These are phyloP conservation scores for Drosophila paracracens DNA, from an alignment of 2,888 invertebrate genomes.

Conservation along the genomic window DNA sequence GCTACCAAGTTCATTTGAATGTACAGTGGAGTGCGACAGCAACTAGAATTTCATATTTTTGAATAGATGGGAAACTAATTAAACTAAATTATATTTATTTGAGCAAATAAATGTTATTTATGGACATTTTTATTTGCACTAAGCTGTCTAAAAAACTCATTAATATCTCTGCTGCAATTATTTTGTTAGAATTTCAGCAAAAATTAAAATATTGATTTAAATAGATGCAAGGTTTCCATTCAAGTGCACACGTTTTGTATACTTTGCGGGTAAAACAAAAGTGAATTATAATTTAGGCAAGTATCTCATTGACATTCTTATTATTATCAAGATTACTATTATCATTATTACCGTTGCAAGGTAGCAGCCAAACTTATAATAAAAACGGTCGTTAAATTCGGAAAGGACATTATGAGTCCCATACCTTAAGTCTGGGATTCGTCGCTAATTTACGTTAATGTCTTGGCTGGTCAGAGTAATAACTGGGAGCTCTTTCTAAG, in stretches of 20 bases:
- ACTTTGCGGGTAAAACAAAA: neutral
- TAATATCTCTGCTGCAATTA: neutral
- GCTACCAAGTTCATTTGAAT: neutral
- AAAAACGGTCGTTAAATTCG: neutral
- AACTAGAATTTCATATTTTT: neutral
- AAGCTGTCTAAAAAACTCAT: neutral
- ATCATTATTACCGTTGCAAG: neutral
- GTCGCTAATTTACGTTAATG: neutral
- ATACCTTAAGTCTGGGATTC: neutral
- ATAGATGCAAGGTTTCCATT: neutral
- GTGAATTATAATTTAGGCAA: neutral
- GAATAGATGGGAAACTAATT: neutral
- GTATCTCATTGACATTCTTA: neutral
- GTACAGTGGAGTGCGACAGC: neutral
- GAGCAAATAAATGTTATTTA: neutral
- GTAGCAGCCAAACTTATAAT: neutral
- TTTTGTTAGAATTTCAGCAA: neutral
- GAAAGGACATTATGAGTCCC: neutral
- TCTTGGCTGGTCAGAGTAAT: neutral
- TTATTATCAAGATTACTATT: neutral
- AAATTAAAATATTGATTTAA: neutral
- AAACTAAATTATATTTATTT: neutral
- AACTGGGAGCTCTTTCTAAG: neutral
- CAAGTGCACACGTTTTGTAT: neutral
- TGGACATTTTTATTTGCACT: neutral